Evolutionary conservation across 2,113 vertebrate genomes (phyloP).

Genomic region (Aptenodytes forsteri): DNA sequence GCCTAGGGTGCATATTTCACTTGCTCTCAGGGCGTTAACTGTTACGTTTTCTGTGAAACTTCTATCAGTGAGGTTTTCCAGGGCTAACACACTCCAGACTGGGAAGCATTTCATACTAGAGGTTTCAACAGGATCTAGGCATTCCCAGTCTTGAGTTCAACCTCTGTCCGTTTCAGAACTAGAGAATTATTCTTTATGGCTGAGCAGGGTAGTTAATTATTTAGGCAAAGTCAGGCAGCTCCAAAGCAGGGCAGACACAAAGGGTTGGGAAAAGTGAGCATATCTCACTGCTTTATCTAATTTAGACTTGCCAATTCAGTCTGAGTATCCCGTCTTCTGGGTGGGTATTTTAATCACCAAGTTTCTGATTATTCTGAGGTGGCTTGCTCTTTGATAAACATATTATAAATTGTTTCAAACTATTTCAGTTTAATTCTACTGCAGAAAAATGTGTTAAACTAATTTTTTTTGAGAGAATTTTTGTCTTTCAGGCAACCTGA

Average conservation of each 20-base stretch:
- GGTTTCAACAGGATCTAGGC: neutral
- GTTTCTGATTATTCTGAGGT: neutral
- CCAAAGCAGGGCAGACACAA: neutral
- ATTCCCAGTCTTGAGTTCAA: neutral
- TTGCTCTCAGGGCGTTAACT: neutral
- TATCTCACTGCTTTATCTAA: neutral
- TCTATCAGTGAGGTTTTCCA: neutral
- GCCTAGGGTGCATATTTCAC: neutral
- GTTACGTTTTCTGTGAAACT: neutral
- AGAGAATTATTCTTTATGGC: neutral
- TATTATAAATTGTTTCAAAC: neutral
- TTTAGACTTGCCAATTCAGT: neutral
- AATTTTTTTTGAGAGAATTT: neutral
- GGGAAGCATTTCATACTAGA: neutral
- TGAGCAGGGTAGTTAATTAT: neutral
- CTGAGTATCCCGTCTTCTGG: neutral
- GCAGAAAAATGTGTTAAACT: neutral
- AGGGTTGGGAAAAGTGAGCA: neutral
- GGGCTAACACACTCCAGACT: rapidly evolving
- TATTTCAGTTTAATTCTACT: neutral
- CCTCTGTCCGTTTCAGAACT: neutral
- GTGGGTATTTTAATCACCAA: neutral
- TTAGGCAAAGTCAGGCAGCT: neutral
- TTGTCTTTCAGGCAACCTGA: neutral
- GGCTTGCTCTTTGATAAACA: neutral